Percentiles rank a stretch among this genome's conserved stretches.
These are phyloP conservation scores for Scrobipalpa atriplicella DNA, from an alignment of 2,888 invertebrate genomes.

Conservation along the genomic window DNA sequence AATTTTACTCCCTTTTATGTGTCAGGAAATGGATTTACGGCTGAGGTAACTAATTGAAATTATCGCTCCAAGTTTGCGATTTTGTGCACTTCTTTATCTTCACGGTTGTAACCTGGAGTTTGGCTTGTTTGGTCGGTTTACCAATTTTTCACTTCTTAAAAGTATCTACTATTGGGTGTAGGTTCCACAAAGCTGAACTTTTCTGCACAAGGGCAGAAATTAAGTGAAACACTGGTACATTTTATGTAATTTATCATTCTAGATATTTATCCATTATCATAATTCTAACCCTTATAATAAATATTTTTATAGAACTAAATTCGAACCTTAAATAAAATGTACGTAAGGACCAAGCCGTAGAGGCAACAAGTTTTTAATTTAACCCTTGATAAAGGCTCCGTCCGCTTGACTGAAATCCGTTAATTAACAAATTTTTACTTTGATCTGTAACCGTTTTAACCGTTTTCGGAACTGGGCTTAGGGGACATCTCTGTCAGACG, in stretches of 20 bases:
- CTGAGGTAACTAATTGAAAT: constrained; percentile 46
- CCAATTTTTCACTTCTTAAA: no score
- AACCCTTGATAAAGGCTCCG: constrained; percentile 38
- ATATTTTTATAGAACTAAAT: neutral
- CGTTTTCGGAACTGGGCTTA: neutral
- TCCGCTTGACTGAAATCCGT: constrained; percentile 20
- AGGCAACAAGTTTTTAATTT: constrained; percentile 18
- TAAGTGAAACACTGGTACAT: no score
- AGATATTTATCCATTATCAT: no score
- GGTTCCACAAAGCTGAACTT: no score
- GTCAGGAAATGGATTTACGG: constrained; percentile 43
- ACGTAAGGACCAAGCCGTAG: neutral
- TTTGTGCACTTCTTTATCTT: constrained; percentile 28
- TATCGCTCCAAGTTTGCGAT: constrained; percentile 46
- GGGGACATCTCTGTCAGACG: neutral
- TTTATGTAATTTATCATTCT: no score
- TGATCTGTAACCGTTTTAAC: constrained; percentile 13
- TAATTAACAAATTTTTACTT: constrained; percentile 23
- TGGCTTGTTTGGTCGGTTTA: neutral
- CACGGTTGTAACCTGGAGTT: neutral
- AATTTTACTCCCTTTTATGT: constrained; percentile 37
- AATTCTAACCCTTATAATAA: no score
- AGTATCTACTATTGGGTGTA: no score
- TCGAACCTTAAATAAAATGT: neutral
- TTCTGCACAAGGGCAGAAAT: no score